Percentiles rank a stretch among this genome's conserved stretches.
phyloP scores from a whole-genome alignment of 2,797 vertebrate species.

The Gobio occitaniae region DNA sequence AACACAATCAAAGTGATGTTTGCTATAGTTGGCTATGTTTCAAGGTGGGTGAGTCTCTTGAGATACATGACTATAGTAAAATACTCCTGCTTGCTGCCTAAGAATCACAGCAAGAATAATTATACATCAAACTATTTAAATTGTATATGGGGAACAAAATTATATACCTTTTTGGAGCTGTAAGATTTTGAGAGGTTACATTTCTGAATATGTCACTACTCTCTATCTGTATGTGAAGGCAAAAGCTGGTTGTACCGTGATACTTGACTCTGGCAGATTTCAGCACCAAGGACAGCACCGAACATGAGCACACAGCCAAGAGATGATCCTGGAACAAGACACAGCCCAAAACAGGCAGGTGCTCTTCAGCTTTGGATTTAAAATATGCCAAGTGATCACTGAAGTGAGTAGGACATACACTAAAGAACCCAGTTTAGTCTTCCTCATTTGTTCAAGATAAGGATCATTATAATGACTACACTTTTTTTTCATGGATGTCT shows the following conservation, averaged over 20 bases:
- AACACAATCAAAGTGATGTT: slow-evolving; percentile 26
- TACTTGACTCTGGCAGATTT: neutral
- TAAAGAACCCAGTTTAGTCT: neutral
- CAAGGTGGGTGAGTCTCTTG: neutral
- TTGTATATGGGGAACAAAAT: too few species aligned
- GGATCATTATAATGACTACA: neutral
- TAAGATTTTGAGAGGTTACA: neutral
- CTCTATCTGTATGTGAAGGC: neutral
- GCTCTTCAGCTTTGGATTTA: neutral
- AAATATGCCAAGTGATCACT: neutral
- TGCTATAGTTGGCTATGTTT: slow-evolving; percentile 15
- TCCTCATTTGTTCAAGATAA: neutral
- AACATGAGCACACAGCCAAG: neutral
- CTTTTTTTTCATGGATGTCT: neutral
- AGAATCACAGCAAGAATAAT: neutral
- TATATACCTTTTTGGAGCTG: too few species aligned
- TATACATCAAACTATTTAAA: neutral
- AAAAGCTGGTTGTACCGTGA: neutral
- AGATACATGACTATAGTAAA: neutral
- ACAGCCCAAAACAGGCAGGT: neutral
- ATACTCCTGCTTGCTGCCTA: too few species aligned
- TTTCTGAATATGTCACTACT: neutral
- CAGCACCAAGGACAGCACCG: neutral
- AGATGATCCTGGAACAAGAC: slow-evolving; percentile 1
- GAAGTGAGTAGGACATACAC: neutral